phyloP scores from a whole-genome alignment of 2,888 invertebrate genomes.

The Julus scandinavius region DNA sequence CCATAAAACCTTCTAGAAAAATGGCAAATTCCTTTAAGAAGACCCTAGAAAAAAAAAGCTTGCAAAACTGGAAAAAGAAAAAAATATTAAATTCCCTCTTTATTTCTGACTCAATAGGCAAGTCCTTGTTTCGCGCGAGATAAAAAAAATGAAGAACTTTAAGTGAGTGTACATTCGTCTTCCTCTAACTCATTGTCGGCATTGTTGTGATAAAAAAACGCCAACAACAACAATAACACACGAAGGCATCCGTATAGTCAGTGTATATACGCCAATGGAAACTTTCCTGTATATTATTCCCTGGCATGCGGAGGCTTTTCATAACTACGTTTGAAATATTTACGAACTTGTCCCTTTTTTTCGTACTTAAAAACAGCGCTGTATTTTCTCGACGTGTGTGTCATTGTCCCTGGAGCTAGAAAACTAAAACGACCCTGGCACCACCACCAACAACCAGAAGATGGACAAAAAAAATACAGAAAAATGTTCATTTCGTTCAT shows the following conservation, averaged over 20 bases:
- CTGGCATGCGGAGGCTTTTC: slow-evolving; percentile 34
- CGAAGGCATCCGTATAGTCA: slow-evolving; percentile 2
- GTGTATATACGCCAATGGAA: background rate
- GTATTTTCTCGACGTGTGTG: slow-evolving; percentile 45
- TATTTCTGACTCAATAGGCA: slow-evolving; percentile 38
- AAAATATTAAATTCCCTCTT: slow-evolving; percentile 39
- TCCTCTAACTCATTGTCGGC: slow-evolving; percentile 39
- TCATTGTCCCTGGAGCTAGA: slow-evolving; percentile 35
- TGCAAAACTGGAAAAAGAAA: background rate
- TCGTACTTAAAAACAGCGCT: slow-evolving; percentile 1
- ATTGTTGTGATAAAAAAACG: slow-evolving; percentile 24
- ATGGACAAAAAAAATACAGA: background rate
- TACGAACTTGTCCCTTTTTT: slow-evolving; percentile 29
- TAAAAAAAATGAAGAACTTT: slow-evolving; percentile 31
- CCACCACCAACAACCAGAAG: background rate
- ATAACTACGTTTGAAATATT: slow-evolving; percentile 45
- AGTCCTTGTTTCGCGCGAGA: background rate
- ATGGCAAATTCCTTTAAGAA: slow-evolving; percentile 4
- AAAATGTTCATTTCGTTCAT: slow-evolving; percentile 7
- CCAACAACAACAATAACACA: slow-evolving; percentile 42
- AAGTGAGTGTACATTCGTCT: slow-evolving; percentile 46
- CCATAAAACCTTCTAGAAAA: background rate
- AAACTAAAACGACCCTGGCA: background rate
- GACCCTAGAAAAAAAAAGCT: background rate
- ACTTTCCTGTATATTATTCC: slow-evolving; percentile 35